These are phyloP conservation scores for Temnothorax ravouxi DNA, from an alignment of 2,888 invertebrate species.

Conservation along the genomic window DNA sequence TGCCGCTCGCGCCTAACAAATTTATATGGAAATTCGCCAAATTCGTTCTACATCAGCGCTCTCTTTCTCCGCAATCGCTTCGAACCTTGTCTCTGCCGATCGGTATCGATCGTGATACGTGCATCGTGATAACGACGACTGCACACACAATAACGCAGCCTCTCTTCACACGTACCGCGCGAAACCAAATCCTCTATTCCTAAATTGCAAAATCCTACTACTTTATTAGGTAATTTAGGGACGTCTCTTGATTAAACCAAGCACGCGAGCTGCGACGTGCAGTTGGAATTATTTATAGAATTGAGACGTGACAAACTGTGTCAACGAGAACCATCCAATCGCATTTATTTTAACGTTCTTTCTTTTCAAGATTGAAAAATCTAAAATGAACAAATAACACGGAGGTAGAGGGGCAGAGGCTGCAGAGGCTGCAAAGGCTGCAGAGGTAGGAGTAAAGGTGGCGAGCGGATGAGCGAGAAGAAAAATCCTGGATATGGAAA, in stretches of 20 bases:
- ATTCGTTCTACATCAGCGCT: conserved; percentile 81
- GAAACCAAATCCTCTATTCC: conserved; percentile 2
- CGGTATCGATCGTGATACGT: conserved; percentile 39
- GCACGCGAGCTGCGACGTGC: background rate
- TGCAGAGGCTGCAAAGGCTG: background rate
- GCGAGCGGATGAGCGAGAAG: conserved; percentile 21
- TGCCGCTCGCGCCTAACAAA: conserved; percentile 80
- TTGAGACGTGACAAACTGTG: background rate
- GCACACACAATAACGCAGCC: conserved; percentile 50
- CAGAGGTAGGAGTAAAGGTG: background rate
- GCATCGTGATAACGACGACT: conserved; percentile 54
- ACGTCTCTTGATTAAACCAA: conserved; percentile 5
- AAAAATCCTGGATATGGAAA: conserved; percentile 70
- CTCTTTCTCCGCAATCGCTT: conserved; percentile 68
- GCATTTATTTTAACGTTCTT: background rate
- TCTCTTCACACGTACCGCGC: conserved; percentile 15
- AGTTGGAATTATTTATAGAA: background rate
- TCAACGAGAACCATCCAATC: background rate
- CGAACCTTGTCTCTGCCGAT: conserved; percentile 49
- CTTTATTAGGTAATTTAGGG: background rate
- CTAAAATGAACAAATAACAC: conserved; percentile 16
- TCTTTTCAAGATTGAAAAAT: conserved; percentile 23
- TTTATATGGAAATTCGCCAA: conserved; percentile 86
- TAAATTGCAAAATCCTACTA: background rate
- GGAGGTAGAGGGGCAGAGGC: background rate